Evolutionary conservation across 2,113 vertebrate species (phyloP), one percentile per base, ranked within the genome.

Genomic region (Trichechus manatus): DNA sequence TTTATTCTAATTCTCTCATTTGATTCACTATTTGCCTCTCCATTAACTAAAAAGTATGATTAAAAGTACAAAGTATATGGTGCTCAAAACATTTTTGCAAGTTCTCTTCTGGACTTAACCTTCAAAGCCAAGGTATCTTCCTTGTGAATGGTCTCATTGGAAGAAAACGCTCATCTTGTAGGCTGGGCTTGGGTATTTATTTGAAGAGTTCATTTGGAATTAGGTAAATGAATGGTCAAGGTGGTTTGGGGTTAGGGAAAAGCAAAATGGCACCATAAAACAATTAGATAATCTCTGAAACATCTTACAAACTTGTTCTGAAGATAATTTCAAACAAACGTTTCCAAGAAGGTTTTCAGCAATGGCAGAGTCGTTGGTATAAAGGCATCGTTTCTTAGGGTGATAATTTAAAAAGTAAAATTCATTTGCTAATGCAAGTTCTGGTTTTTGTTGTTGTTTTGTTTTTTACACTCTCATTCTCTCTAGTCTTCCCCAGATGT

Each of bases 381-480:
- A 87, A 79, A 79, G n/a, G 8, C 39, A 39, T 11, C 29, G 39
- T 66, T 15, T 47, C 80, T 93, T 79, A 88, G 80, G 1, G 4
- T 68, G 33, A 90, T 66, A 74, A 15, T 31, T 94, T 14, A 50
- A 83, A 93, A 93, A 94, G 29, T 80, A 87, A 87, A 90, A 92
- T 25, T 79, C 68, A 78, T 11, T 56, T 63, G 59, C 44, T 94
- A 39, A 91, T 36, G 0, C 36, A 63, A 89, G 39, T 95, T 91
- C 78, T 82, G 44, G 39, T 29, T 80, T 85, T 83, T 78, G 25
- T 63, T 74, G 22, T 63, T 68, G 22, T 82, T 82, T 84, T 29
- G 10, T 59, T 53, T 92, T 91, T 84, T 42, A 86, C 75, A 92
- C 77, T 59, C 39, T 77, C 61, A 84, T 63, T 82, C 23, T 56